These are phyloP conservation scores for Eustalomyia histrio DNA, from an alignment of 2,888 invertebrate genomes.

Conservation along the genomic window DNA sequence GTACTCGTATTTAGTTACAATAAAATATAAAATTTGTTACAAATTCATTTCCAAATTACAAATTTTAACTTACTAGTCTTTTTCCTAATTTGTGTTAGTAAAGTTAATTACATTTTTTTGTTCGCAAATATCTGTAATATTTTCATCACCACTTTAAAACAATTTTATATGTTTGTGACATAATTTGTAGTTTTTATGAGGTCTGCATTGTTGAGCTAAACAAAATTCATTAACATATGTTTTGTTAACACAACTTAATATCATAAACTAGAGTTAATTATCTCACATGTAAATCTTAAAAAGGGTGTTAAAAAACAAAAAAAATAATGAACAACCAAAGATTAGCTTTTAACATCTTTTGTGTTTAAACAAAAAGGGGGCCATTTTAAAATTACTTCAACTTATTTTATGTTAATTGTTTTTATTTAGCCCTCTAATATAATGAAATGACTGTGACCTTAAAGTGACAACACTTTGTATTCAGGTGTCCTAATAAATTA, in stretches of 20 bases:
- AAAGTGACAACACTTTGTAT: background rate
- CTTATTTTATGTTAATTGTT: background rate
- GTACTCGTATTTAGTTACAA: too few relatives aligned
- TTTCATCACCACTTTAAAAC: too few relatives aligned
- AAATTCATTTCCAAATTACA: background rate
- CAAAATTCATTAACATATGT: background rate
- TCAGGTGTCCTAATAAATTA: too few relatives aligned
- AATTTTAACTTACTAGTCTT: background rate
- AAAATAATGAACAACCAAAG: background rate
- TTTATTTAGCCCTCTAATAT: background rate
- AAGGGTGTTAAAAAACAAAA: background rate
- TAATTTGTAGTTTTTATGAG: background rate
- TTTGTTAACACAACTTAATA: background rate
- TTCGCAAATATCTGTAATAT: background rate
- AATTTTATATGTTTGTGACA: background rate
- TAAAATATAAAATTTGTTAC: background rate
- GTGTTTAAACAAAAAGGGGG: background rate
- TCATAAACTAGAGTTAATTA: background rate
- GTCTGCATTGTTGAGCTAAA: too few relatives aligned
- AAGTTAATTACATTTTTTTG: background rate
- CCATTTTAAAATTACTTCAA: background rate
- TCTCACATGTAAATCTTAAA: background rate
- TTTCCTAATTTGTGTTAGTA: background rate
- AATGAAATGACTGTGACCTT: background rate
- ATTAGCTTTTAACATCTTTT: background rate